Percentiles rank a stretch among this genome's conserved stretches.
phyloP scores from a whole-genome alignment of 1,140 invertebrate species.

The Colletes gigas region DNA sequence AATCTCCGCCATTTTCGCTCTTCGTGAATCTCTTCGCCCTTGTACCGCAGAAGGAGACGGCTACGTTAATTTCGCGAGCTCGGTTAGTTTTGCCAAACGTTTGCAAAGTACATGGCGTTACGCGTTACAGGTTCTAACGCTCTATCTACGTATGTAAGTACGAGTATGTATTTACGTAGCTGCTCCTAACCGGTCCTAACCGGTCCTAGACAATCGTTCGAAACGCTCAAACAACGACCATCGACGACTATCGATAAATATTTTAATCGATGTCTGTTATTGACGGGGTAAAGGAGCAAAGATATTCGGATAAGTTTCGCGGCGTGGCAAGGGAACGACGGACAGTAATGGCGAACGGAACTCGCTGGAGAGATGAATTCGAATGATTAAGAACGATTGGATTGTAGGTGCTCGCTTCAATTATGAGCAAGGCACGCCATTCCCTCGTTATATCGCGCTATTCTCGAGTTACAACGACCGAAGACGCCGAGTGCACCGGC shows the following conservation, averaged over 20 bases:
- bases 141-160: too few relatives aligned
- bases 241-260: background rate
- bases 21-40: constrained; percentile 36
- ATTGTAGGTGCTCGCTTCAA: constrained; percentile 77
- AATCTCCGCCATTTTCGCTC: constrained; percentile 80
- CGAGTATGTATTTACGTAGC: too few relatives aligned
- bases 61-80: constrained; percentile 59
- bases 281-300: constrained; percentile 19
- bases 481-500: constrained; percentile 39
- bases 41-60: constrained; percentile 21
- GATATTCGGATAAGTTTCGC: constrained; percentile 50
- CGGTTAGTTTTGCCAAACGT: constrained; percentile 26
- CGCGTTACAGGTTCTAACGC: background rate
- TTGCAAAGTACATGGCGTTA: constrained; percentile 14
- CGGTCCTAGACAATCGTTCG: background rate
- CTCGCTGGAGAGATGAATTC: constrained; percentile 73
- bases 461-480: constrained; percentile 48
- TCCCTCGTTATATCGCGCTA: constrained; percentile 77
- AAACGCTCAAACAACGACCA: background rate
- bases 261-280: constrained; percentile 4
- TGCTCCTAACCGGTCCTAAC: too few relatives aligned
- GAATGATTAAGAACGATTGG: constrained; percentile 79
- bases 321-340: constrained; percentile 33
- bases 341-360: constrained; percentile 57
- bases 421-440: constrained; percentile 78